phyloP scores from a whole-genome alignment of 35 echinoderm and acorn worm genomes.

The Eucidaris tribuloides region DNA sequence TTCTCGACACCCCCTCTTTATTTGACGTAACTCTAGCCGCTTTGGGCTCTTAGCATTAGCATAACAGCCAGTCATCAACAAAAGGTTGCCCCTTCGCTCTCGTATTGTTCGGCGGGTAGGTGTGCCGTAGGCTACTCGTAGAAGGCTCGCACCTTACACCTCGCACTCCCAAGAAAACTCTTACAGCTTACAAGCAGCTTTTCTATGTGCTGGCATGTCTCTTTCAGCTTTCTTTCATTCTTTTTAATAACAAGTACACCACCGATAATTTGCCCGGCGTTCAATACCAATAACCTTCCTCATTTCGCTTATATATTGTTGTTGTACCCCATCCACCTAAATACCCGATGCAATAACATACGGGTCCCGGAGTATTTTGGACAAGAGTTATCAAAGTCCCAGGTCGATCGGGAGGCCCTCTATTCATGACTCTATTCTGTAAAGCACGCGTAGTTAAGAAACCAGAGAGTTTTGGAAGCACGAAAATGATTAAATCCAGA shows the following conservation, averaged over 20 bases:
- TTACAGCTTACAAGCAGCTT: no score
- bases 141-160: constrained; percentile 11
- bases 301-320: no score
- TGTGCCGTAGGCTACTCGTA: background rate
- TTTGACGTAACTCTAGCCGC: background rate
- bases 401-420: background rate
- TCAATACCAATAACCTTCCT: no score
- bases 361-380: no score
- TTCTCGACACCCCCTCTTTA: background rate
- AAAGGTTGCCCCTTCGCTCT: background rate
- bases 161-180: no score
- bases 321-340: no score
- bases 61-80: background rate
- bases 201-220: no score
- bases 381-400: no score
- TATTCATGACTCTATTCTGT: background rate
- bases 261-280: no score
- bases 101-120: background rate
- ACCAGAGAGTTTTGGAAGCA: constrained; percentile 2
- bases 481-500: constrained; percentile 16
- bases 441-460: constrained; percentile 14
- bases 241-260: no score
- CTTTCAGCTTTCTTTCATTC: no score
- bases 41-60: constrained; percentile 15
- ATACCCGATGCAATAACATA: no score